Evolutionary conservation across 2,888 invertebrate species (phyloP).

Genomic region (Caenorhabditis virilis): DNA sequence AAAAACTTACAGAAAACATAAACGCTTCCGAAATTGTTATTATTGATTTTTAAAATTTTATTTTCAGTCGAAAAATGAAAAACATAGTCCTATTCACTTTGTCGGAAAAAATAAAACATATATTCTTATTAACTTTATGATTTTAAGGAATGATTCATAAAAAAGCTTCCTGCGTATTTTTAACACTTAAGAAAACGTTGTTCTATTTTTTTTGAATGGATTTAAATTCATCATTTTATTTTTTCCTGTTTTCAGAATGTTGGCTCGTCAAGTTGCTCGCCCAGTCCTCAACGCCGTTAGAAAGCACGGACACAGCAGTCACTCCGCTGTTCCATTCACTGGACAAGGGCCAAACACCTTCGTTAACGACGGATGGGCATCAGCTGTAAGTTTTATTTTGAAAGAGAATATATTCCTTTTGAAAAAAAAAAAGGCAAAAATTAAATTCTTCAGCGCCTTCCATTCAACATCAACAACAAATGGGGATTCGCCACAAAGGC

Average conservation of each 20-base stretch:
- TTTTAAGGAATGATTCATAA: too few species aligned
- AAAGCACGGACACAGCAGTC: slow-evolving; percentile 37
- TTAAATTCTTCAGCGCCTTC: slow-evolving; percentile 52
- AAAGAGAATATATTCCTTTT: slow-evolving; percentile 1
- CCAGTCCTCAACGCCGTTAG: slow-evolving; percentile 49
- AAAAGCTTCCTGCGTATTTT: too few species aligned
- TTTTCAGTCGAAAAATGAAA: too few species aligned
- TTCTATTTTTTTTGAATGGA: too few species aligned
- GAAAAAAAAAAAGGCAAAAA: neutral
- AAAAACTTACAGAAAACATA: too few species aligned
- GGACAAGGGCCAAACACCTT: slow-evolving; percentile 59
- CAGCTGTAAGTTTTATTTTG: slow-evolving; percentile 54
- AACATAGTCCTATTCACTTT: too few species aligned
- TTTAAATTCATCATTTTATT: slow-evolving; percentile 1
- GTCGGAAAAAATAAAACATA: too few species aligned
- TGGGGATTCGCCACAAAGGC: slow-evolving; percentile 58
- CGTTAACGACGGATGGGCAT: slow-evolving; percentile 64
- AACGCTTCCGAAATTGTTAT: too few species aligned
- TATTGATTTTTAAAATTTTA: too few species aligned
- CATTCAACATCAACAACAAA: slow-evolving; percentile 58
- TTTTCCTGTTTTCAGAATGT: slow-evolving; percentile 35
- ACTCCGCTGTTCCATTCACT: slow-evolving; percentile 43
- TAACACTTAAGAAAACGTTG: too few species aligned
- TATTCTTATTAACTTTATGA: too few species aligned
- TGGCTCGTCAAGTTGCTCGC: slow-evolving; percentile 49